Evolutionary conservation across 2,797 vertebrate genomes (phyloP).

Genomic region (Antrozous pallidus): DNA sequence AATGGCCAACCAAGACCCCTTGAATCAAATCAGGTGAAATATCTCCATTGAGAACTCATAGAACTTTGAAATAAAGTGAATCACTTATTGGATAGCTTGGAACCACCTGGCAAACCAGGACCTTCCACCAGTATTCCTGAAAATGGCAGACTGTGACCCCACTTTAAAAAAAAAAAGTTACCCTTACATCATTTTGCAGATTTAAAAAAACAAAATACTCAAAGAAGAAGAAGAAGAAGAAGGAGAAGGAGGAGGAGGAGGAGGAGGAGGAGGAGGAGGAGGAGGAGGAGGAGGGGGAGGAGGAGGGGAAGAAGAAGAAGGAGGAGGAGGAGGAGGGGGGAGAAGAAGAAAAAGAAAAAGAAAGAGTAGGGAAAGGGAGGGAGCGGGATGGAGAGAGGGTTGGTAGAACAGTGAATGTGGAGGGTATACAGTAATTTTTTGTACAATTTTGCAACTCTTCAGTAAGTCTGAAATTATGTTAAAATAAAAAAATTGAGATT

Average conservation of each 20-base stretch:
- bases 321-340: too few species aligned
- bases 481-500: neutral
- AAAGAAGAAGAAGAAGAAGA: too few species aligned
- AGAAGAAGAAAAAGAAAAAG: too few species aligned
- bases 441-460: neutral
- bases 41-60: slow-evolving; percentile 96
- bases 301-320: too few species aligned
- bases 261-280: too few species aligned
- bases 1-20: slow-evolving; percentile 97
- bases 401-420: neutral
- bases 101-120: slow-evolving; percentile 92
- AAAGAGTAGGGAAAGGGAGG: neutral
- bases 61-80: slow-evolving; percentile 99
- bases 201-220: neutral
- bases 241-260: too few species aligned
- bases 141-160: slow-evolving; percentile 84
- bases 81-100: slow-evolving; percentile 94
- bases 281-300: too few species aligned
- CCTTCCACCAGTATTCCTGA: slow-evolving; percentile 88
- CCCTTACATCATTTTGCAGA: neutral
- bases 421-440: neutral
- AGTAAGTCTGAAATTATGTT: neutral
- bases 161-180: neutral
- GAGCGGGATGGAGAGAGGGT: neutral
- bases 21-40: slow-evolving; percentile 98